Base-by-base conservation (phyloP, 2,888 invertebrate genomes). In the Octonoba sinensis region DNA sequence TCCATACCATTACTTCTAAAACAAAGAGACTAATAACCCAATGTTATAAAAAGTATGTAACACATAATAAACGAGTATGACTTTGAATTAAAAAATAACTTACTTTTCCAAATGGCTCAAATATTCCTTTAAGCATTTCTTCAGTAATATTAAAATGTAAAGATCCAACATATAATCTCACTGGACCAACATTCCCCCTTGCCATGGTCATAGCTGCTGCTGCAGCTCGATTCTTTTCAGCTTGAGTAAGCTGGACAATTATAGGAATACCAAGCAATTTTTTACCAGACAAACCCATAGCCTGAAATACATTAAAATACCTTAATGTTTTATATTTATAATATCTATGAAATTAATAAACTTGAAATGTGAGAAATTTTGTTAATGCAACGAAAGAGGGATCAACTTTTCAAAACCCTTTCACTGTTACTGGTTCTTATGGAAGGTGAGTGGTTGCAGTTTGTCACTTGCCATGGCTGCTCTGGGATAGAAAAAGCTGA, bases 111-210 rank as follows among this genome's bases (percentile, higher is more conserved):
- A 99, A 99, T 0, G 98, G 98, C 89, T 99, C 99, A 90, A 99
- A 99, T 86, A 99, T 99, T 36, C 97, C 97, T 77, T 95, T 91
- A 76, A 99, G 90, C 99, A 99, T 99, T 85, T 99, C 99, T 90
- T 99, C 99, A 11, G 96, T 97, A 85, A 99, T 99, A 89, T 99
- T 98, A 88, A 97, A 98, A 90, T 99, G 99, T 75, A 99, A 90
- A 20, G 98, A 98, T 46, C 99, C 99, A 74, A 99, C 97, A 90
- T 99, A 99, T 12, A 99, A 90, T 87, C 97, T 92, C 93, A 99
- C 97, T 0, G 99, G 99, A 20, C 99, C 98, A 66, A 93, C 93
- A 89, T 94, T 94, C 74, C 94, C 93, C 88, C 95, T 95, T 79
- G 95, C 95, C 90, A 94, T 85, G 24, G 86, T 86, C 51, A 86